Base-by-base conservation (phyloP, 2,797 vertebrate genomes). In the Hirundo rustica region DNA sequence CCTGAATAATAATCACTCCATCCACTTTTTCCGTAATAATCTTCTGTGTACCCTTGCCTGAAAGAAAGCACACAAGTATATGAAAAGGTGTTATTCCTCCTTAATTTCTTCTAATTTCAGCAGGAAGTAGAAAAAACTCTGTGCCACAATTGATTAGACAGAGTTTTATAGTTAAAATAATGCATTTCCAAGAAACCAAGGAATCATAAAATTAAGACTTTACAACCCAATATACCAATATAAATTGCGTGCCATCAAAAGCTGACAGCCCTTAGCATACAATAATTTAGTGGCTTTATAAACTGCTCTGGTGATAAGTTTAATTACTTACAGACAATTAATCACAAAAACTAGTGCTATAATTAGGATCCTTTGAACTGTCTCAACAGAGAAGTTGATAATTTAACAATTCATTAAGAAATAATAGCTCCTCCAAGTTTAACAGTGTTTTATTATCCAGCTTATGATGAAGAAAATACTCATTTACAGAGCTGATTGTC, bases 41-140 rank as follows among this genome's bases (percentile, higher is more conserved):
- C 98, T 7, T 99, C 99, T 29, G 98, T 29, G 95, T 99, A 98
- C 5, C 98, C 98, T 93, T 99, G 99, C 89, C 99, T 99, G 74
- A 36, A 88, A 95, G 13, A 92, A 89, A 91, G 48, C 20, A 23
- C 18, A 80, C 7, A 45, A 44, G 10, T 26, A 51, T 11, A 26
- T 42, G 29, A 29, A 27, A 62, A 58, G 18, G 42, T 48, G 13
- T 20, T 61, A 32, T 40, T 85, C 53, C 25, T 83, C 55, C 57
- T 65, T 40, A 48, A 32, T 7, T 9, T 68, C 32, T 60, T 48
- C 57, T 34, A 3, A 78, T 84, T 23, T 55, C 66, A 78, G 19
- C 11, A 88, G 16, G 30, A 55, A 29, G 75, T 15, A 64, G 3
- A 27, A 82, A 80, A 53, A 93, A 32, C 44, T 51, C 11, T 4